Conservation (phyloP, 2,797 vertebrate species). For the Acrossocheilus wenchowensis region DNA sequence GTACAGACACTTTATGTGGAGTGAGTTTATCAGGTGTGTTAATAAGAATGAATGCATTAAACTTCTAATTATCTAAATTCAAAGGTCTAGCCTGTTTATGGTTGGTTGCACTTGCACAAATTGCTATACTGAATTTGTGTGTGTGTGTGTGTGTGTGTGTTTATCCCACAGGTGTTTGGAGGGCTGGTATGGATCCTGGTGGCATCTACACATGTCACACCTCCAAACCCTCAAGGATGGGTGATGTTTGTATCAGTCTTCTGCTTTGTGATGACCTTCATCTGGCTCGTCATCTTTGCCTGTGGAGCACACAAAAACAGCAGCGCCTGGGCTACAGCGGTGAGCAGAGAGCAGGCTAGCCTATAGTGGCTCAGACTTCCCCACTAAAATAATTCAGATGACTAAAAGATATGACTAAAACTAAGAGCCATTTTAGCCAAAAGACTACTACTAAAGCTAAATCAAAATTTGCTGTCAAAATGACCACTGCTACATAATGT, state of each 20-base stretch:
- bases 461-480: too few species aligned
- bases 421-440: too few species aligned
- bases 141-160: neutral
- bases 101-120: neutral
- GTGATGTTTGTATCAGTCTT: conserved; percentile 87
- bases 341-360: conserved; percentile 59
- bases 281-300: conserved; percentile 81
- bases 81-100: neutral
- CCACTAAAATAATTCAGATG: too few species aligned
- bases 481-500: too few species aligned
- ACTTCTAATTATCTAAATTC: neutral
- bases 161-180: conserved; percentile 77
- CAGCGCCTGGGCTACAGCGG: conserved; percentile 71
- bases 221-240: conserved; percentile 74
- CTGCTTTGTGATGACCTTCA: conserved; percentile 76
- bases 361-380: too few species aligned
- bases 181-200: conserved; percentile 92
- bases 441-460: too few species aligned
- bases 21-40: neutral
- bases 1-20: neutral
- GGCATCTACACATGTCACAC: conserved; percentile 69
- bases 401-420: too few species aligned
- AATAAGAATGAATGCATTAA: neutral
- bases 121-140: neutral
- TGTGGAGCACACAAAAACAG: conserved; percentile 72